Conservation (phyloP, 2,797 vertebrate genomes). For the Xenentodon cancila region DNA sequence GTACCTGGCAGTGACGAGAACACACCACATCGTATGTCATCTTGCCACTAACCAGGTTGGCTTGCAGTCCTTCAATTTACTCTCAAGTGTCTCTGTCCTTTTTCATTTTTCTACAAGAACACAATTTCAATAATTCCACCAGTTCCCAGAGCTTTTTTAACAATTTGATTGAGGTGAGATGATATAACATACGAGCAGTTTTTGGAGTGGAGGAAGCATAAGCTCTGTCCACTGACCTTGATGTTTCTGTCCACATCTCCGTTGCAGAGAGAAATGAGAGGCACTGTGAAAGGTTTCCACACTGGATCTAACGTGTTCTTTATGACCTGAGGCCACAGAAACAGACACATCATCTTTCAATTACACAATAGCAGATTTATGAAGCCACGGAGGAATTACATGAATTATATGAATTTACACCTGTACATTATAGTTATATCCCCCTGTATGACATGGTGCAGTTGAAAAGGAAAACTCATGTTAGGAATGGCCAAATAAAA, state of each 20-base stretch:
- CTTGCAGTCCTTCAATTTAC: too few relatives aligned
- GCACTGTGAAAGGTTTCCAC: constrained; percentile 96
- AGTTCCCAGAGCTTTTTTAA: too few relatives aligned
- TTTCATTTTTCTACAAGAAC: not conserved
- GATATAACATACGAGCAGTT: not conserved
- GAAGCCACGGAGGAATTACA: not conserved
- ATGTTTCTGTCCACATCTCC: constrained; percentile 93
- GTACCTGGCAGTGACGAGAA: constrained; percentile 79
- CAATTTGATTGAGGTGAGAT: too few relatives aligned
- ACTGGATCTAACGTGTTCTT: constrained; percentile 96
- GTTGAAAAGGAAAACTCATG: constrained; percentile 25
- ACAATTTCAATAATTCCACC: not conserved
- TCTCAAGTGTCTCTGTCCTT: not conserved
- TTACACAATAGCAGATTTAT: constrained; percentile 4
- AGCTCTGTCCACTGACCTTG: constrained; percentile 82
- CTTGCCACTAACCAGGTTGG: too few relatives aligned
- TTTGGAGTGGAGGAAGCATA: not conserved
- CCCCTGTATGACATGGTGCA: constrained; percentile 5
- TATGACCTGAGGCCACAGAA: constrained; percentile 86
- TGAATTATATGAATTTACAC: not conserved
- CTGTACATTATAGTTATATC: not conserved
- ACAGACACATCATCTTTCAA: constrained; percentile 10
- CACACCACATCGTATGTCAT: constrained; percentile 4
- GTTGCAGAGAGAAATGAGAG: constrained; percentile 94
- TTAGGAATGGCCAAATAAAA: constrained; percentile 23